phyloP scores from a whole-genome alignment of 2,797 vertebrate genomes.

The Phrynocephalus forsythii region DNA sequence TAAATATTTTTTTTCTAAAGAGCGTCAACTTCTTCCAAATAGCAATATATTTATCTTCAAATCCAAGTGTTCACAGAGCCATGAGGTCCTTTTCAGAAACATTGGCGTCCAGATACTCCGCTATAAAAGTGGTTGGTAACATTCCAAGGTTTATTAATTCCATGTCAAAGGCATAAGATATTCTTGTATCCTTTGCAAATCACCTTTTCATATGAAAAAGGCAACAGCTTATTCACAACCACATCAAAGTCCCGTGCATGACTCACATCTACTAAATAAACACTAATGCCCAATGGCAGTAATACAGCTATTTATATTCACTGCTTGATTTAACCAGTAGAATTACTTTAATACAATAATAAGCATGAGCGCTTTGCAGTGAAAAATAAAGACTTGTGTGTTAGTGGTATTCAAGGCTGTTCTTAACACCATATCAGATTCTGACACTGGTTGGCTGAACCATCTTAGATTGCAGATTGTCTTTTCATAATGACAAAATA shows the following conservation, averaged over 20 bases:
- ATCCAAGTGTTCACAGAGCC: slow-evolving; percentile 53
- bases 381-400: slow-evolving; percentile 71
- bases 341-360: slow-evolving; percentile 86
- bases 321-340: slow-evolving; percentile 84
- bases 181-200: slow-evolving; percentile 79
- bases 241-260: slow-evolving; percentile 79
- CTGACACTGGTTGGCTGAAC: slow-evolving; percentile 77
- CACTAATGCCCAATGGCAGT: slow-evolving; percentile 84
- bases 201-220: slow-evolving; percentile 80
- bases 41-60: slow-evolving; percentile 43
- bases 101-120: slow-evolving; percentile 23
- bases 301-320: slow-evolving; percentile 87
- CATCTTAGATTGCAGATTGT: slow-evolving; percentile 78
- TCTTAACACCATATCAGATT: slow-evolving; percentile 80
- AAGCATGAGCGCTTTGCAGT: slow-evolving; percentile 80
- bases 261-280: slow-evolving; percentile 84
- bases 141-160: slow-evolving; percentile 79
- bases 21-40: slow-evolving; percentile 28
- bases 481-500: slow-evolving; percentile 76
- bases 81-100: slow-evolving; percentile 58
- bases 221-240: slow-evolving; percentile 79
- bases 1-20: slow-evolving; percentile 49
- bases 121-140: slow-evolving; percentile 75
- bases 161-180: slow-evolving; percentile 80
- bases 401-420: slow-evolving; percentile 76